phyloP scores from a whole-genome alignment of 2,888 invertebrate genomes.

The Clivina fossor region DNA sequence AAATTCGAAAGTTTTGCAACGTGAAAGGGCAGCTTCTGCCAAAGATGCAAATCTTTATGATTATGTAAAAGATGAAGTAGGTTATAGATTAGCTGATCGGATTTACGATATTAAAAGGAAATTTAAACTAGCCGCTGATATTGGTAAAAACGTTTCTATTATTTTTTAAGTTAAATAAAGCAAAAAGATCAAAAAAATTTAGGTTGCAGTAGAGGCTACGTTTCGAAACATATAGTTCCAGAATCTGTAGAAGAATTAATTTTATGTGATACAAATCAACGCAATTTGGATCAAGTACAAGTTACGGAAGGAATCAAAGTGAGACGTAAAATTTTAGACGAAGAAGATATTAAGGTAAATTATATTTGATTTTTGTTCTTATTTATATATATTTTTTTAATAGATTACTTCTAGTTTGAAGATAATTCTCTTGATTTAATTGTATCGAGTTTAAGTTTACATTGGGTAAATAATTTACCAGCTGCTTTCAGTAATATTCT shows the following conservation, averaged over 20 bases:
- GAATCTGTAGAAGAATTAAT: conserved; percentile 79
- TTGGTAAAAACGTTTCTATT: conserved; percentile 54
- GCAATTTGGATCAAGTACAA: conserved; percentile 68
- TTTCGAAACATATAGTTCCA: conserved; percentile 77
- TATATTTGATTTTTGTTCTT: conserved; percentile 58
- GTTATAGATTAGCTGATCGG: conserved; percentile 87
- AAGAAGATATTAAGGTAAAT: conserved; percentile 74
- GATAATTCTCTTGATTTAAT: conserved; percentile 83
- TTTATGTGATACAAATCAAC: conserved; percentile 76
- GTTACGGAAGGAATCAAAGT: conserved; percentile 59
- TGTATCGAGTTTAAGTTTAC: conserved; percentile 83
- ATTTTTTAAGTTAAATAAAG: neutral
- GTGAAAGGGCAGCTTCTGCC: conserved; percentile 78
- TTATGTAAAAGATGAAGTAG: conserved; percentile 87
- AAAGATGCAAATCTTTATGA: conserved; percentile 79
- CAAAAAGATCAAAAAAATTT: conserved; percentile 43
- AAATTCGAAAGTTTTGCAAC: conserved; percentile 81
- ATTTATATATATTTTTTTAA: conserved; percentile 48
- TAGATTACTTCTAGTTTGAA: conserved; percentile 60
- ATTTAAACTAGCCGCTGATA: conserved; percentile 80
- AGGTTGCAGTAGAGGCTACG: conserved; percentile 88
- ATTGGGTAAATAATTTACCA: conserved; percentile 99
- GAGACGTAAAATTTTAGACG: conserved; percentile 66
- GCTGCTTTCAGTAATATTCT: conserved; percentile 73
- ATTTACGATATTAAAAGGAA: conserved; percentile 91